Conservation (phyloP, 1,140 invertebrate species). For the Caenorhabditis inopinata region DNA sequence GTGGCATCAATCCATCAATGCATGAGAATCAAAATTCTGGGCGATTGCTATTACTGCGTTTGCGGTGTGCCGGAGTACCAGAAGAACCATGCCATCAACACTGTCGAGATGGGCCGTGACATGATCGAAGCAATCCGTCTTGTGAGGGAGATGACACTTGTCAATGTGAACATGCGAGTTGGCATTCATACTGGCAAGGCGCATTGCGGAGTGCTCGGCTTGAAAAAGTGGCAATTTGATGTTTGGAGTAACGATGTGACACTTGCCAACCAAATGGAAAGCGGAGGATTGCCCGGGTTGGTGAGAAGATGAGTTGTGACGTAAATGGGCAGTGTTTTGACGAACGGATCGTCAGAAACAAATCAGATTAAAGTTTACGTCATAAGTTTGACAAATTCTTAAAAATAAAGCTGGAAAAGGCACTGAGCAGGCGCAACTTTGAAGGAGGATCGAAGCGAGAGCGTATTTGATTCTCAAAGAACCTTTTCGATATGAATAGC, state of each 20-base stretch:
- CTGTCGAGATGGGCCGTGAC: slow-evolving; percentile 80
- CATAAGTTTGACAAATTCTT: too few species aligned
- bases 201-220: slow-evolving; percentile 82
- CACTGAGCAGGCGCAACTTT: too few species aligned
- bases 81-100: slow-evolving; percentile 78
- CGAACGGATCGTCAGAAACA: too few species aligned
- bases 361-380: too few species aligned
- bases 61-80: slow-evolving; percentile 77
- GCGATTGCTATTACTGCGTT: slow-evolving; percentile 87
- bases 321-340: too few species aligned
- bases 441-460: too few species aligned
- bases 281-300: slow-evolving; percentile 77
- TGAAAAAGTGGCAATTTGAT: slow-evolving; percentile 90
- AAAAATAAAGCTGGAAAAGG: too few species aligned
- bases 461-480: too few species aligned
- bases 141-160: slow-evolving; percentile 76
- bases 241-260: slow-evolving; percentile 91
- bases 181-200: slow-evolving; percentile 88
- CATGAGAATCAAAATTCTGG: slow-evolving; percentile 80
- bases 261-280: slow-evolving; percentile 91
- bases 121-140: slow-evolving; percentile 81
- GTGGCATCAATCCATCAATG: slow-evolving; percentile 79
- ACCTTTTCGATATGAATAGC: too few species aligned
- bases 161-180: slow-evolving; percentile 89
- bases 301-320: too few species aligned